Evolutionary conservation across 2,113 vertebrate species (phyloP), one percentile per base, ranked within the genome.

Genomic region (Buteo buteo): DNA sequence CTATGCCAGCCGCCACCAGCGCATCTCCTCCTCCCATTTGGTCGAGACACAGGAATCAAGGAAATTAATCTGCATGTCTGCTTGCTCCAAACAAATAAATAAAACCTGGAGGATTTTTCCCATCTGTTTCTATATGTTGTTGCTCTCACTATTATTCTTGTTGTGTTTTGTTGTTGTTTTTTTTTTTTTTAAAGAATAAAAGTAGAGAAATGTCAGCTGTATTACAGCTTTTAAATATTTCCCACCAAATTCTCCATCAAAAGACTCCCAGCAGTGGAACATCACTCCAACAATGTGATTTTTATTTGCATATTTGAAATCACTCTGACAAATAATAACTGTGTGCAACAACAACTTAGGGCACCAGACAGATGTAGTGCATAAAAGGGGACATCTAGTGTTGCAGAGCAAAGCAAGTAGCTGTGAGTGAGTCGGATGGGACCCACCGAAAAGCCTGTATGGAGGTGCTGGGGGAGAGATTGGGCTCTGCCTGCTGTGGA

Each of bases 51-150:
- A 55, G 61, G 82, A 94, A 57, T 58, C 3, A 78, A 90, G 82
- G 94, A 91, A 95, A 79, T 96, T 67, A 93, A 95, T 90, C 82
- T 74, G 42, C 71, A 42, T 67, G 79, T 86, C 92, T 52, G 32
- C 97, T 90, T 70, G 67, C 84, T 89, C 61, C 67, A 94, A 84
- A 86, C 95, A 84, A 94, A 81, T 34, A 95, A 96, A 96, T 91
- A 86, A 85, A 96, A 94, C 90, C 95, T 69, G 80, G 94, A 95
- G 93, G 92, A 85, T 70, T 73, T 62, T 57, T 6, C 86, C 91
- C 96, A 95, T 95, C 97, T 95, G 93, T 93, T 88, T 95, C 80
- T 96, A 40, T 90, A 58, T 82, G 90, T 94, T 97, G 86, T 77
- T 76, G 61, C 88, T 96, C 78, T 92, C 4, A 1, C 77, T 94